phyloP scores from a whole-genome alignment of 1,140 invertebrate genomes.

The Cylas formicarius region DNA sequence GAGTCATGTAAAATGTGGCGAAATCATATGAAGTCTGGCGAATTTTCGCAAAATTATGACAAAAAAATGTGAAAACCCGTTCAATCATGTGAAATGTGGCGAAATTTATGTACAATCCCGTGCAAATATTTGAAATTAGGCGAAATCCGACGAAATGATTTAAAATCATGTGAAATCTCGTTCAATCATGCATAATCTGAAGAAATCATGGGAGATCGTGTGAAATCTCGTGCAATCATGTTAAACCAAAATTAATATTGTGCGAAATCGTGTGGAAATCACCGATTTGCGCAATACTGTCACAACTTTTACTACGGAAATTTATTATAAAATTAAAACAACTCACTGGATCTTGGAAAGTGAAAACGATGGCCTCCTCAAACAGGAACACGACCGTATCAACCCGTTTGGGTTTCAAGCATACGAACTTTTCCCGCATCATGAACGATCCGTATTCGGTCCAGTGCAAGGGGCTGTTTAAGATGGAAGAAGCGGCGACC shows the following conservation, averaged over 20 bases:
- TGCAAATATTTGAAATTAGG: background rate
- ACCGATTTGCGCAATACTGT: too few relatives aligned
- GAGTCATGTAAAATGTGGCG: too few relatives aligned
- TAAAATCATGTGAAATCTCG: background rate
- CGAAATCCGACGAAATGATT: background rate
- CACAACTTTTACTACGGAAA: background rate
- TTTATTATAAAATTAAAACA: background rate
- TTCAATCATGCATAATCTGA: background rate
- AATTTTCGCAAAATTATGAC: too few relatives aligned
- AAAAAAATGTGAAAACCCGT: too few relatives aligned
- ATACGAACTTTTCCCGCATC: constrained; percentile 29
- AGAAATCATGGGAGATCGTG: background rate
- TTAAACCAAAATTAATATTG: background rate
- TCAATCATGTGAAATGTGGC: too few relatives aligned
- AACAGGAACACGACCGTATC: constrained; percentile 33
- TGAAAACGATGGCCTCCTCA: constrained; percentile 28
- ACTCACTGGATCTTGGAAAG: constrained; percentile 20
- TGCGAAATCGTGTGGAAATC: too few relatives aligned
- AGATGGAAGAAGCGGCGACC: constrained; percentile 33
- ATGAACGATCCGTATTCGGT: constrained; percentile 30
- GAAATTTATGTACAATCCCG: background rate
- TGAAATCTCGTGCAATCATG: background rate
- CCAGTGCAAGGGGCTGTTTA: constrained; percentile 24
- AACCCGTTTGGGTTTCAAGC: constrained; percentile 29
- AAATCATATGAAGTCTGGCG: too few relatives aligned